phyloP scores from a whole-genome alignment of 2,797 vertebrate genomes.

The Fringilla coelebs region DNA sequence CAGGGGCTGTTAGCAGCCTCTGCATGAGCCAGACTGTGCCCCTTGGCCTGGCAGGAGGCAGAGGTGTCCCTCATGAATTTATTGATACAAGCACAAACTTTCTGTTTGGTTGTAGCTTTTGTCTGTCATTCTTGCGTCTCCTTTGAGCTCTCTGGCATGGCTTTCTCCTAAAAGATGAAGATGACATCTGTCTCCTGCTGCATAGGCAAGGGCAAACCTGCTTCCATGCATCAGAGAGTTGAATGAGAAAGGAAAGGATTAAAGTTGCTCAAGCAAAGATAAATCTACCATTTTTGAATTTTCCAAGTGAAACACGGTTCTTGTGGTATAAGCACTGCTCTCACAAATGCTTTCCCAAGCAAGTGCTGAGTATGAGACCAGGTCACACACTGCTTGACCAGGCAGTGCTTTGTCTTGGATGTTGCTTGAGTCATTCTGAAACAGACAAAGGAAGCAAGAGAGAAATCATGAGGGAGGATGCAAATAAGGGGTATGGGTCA shows the following conservation, averaged over 20 bases:
- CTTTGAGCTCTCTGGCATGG: background rate
- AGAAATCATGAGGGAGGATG: conserved; percentile 4
- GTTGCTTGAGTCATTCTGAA: conserved; percentile 41
- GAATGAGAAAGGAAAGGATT: background rate
- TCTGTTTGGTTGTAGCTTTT: background rate
- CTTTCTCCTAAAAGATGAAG: background rate
- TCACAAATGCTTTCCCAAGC: background rate
- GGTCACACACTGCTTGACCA: background rate
- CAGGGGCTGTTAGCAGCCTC: background rate
- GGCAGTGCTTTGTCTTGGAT: background rate
- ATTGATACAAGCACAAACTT: background rate
- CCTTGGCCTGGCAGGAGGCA: background rate
- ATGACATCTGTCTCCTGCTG: background rate
- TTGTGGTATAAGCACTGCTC: background rate
- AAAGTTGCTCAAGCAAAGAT: background rate
- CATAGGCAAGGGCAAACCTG: background rate
- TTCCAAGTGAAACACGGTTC: background rate
- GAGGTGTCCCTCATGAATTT: background rate
- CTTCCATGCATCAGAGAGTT: background rate
- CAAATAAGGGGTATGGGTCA: conserved; percentile 4
- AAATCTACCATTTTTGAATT: background rate
- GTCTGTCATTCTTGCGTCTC: background rate
- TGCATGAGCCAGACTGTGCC: background rate
- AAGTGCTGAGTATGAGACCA: background rate
- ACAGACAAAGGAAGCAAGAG: conserved; percentile 10